Evolutionary conservation across 2,797 vertebrate genomes (phyloP).

Genomic region (Taeniopygia guttata): DNA sequence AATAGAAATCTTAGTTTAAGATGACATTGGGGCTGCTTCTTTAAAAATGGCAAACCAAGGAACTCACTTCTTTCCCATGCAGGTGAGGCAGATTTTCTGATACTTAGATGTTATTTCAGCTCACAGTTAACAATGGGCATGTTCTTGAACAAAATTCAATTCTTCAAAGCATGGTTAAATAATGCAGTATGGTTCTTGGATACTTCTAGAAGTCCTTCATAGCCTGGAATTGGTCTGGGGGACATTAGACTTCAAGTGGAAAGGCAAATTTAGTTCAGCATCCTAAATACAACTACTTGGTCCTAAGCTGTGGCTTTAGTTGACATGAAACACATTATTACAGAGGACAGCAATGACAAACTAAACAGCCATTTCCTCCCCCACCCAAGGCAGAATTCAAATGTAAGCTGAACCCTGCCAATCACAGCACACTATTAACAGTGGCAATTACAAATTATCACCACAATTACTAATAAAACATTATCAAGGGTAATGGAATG

Average conservation of each 20-base stretch:
- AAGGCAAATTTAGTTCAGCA: background rate
- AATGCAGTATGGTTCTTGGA: background rate
- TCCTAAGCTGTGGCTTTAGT: background rate
- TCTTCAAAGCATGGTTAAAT: background rate
- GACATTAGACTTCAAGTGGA: background rate
- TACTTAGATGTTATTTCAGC: background rate
- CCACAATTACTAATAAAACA: slow-evolving; percentile 25
- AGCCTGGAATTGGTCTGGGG: background rate
- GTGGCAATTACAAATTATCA: slow-evolving; percentile 11
- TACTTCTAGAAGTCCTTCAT: background rate
- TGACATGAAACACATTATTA: background rate
- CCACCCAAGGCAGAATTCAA: background rate
- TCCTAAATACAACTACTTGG: background rate
- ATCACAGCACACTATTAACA: background rate
- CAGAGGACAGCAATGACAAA: background rate
- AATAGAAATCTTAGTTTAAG: background rate
- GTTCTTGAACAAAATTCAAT: background rate
- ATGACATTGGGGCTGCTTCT: background rate
- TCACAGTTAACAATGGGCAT: background rate
- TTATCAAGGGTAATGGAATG: slow-evolving; percentile 6
- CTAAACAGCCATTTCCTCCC: background rate
- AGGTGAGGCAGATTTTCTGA: background rate
- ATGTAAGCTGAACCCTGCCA: background rate
- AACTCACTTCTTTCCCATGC: background rate
- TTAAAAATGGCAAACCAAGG: background rate